These are phyloP conservation scores for Verasper variegatus DNA, from an alignment of 2,113 vertebrate genomes.

Conservation along the genomic window DNA sequence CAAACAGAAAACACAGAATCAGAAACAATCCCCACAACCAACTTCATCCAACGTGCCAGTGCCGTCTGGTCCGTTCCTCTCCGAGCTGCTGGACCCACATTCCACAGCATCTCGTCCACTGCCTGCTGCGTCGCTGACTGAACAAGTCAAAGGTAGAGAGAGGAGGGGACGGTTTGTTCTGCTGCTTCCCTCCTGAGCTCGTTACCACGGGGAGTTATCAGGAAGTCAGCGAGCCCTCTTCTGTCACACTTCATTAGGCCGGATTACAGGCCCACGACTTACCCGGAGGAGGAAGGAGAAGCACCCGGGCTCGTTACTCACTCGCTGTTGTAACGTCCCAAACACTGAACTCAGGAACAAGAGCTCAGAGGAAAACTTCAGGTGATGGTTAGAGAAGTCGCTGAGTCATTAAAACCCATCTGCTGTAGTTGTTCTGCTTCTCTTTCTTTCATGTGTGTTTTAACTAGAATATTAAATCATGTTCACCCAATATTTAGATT, in stretches of 20 bases:
- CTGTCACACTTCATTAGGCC: conserved; percentile 59
- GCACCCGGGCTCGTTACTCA: background rate
- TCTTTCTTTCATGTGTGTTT: no score
- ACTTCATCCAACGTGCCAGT: no score
- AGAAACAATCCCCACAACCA: no score
- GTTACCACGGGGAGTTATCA: conserved; percentile 60
- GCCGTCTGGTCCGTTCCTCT: background rate
- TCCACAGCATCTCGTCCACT: background rate
- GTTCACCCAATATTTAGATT: no score
- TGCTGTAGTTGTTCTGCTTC: no score
- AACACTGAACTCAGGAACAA: no score
- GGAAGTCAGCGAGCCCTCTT: conserved; percentile 56
- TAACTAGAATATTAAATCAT: no score
- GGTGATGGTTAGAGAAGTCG: no score
- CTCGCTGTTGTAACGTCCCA: background rate
- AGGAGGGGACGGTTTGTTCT: background rate
- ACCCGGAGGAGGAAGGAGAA: conserved; percentile 5
- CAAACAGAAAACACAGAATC: no score
- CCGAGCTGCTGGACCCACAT: background rate
- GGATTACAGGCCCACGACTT: conserved; percentile 56
- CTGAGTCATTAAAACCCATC: no score
- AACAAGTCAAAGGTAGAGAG: no score
- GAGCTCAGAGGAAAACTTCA: no score
- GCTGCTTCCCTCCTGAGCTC: conserved; percentile 49
- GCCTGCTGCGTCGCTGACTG: background rate